Conservation (phyloP, 30 jellyfish, hydroid and myxozoan species). For the Nemopilema nomurai region DNA sequence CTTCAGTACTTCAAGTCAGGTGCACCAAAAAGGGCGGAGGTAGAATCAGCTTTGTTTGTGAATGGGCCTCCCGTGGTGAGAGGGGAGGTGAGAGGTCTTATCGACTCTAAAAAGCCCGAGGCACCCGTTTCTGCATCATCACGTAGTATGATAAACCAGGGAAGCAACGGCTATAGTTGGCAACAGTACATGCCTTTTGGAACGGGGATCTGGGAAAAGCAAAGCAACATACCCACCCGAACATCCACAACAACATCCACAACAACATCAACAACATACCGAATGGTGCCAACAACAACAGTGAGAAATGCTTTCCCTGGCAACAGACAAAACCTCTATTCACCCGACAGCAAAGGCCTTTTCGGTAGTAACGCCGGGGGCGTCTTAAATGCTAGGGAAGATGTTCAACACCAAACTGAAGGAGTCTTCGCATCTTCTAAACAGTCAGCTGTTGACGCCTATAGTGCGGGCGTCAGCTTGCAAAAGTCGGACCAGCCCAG, state of each 20-base stretch:
- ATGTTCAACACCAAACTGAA: background rate
- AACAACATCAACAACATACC: background rate
- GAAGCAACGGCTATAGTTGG: slow-evolving; percentile 66
- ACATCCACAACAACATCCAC: slow-evolving; percentile 8
- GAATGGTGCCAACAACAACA: background rate
- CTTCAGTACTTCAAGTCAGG: slow-evolving; percentile 16
- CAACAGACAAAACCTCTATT: background rate
- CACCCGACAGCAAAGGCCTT: slow-evolving; percentile 14
- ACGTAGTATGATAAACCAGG: slow-evolving; percentile 31
- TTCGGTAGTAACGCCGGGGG: background rate
- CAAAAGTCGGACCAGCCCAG: slow-evolving; percentile 6
- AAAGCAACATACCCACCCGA: slow-evolving; percentile 38
- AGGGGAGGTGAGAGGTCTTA: slow-evolving; percentile 8
- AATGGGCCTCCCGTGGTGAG: slow-evolving; percentile 33
- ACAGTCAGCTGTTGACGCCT: slow-evolving; percentile 26
- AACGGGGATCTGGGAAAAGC: slow-evolving; percentile 29
- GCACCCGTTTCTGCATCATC: slow-evolving; percentile 4
- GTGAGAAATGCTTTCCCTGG: background rate
- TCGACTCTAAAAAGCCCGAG: slow-evolving; percentile 14
- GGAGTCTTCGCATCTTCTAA: slow-evolving; percentile 26
- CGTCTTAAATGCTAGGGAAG: background rate
- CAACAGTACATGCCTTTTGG: slow-evolving; percentile 86
- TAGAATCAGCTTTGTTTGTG: slow-evolving; percentile 33
- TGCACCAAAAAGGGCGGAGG: slow-evolving; percentile 26
- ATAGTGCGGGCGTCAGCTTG: slow-evolving; percentile 27